Evolutionary conservation across 1,140 invertebrate genomes (phyloP).

Genomic region (Brachionus koreanus): DNA sequence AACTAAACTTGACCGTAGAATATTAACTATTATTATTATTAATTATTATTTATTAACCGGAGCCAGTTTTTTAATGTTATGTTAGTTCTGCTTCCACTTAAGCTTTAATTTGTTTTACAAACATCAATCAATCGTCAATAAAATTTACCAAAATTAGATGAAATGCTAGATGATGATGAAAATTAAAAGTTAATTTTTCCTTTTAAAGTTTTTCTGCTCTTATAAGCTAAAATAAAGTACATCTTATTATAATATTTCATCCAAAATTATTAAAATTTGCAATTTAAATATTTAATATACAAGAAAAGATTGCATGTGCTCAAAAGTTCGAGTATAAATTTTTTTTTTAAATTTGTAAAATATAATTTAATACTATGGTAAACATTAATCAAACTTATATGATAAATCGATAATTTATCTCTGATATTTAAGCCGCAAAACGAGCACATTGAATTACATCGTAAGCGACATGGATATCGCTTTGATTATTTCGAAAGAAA

Average conservation of each 20-base stretch:
- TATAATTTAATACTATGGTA: neutral
- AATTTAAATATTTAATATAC: neutral
- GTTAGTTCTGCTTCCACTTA: no score
- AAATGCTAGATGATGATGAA: no score
- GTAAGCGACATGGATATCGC: slow-evolving; percentile 87
- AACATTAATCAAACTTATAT: neutral
- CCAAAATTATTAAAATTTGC: neutral
- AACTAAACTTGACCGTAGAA: no score
- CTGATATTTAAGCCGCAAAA: slow-evolving; percentile 77
- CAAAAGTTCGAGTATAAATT: neutral
- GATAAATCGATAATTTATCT: neutral
- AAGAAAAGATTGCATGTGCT: slow-evolving; percentile 6
- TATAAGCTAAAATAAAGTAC: neutral
- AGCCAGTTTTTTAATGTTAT: no score
- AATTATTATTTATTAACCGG: no score
- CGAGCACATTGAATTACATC: slow-evolving; percentile 96
- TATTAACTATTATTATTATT: no score
- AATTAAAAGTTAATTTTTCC: no score
- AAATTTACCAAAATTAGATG: no score
- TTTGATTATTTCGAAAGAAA: slow-evolving; percentile 94
- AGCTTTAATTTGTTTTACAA: no score
- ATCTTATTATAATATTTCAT: slow-evolving; percentile 6
- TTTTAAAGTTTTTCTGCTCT: no score
- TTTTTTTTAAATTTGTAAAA: neutral
- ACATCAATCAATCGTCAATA: no score